Conservation (phyloP, 2,113 vertebrate species). For the Propithecus coquereli region DNA sequence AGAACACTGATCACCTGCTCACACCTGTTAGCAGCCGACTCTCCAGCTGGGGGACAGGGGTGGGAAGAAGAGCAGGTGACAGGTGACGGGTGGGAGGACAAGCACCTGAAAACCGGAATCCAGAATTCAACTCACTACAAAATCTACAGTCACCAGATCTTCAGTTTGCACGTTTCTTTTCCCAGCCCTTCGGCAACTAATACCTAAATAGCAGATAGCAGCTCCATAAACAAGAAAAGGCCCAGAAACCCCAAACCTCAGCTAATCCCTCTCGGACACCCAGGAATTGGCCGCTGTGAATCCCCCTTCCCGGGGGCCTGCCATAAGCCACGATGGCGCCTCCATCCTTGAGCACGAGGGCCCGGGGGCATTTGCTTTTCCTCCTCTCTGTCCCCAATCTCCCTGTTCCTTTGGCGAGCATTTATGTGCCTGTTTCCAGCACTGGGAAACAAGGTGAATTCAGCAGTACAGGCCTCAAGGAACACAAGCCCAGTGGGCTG, state of each 20-base stretch:
- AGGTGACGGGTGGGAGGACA: fast-evolving
- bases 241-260: not conserved
- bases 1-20: fast-evolving
- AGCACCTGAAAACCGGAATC: not conserved
- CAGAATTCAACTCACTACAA: too few species aligned
- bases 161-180: not conserved
- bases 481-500: not conserved
- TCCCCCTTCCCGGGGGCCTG: not conserved
- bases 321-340: fast-evolving
- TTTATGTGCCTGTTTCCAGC: not conserved
- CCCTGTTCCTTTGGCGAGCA: not conserved
- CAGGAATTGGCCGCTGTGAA: not conserved
- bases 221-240: not conserved
- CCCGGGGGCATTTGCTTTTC: not conserved
- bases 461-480: not conserved
- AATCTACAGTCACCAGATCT: not conserved
- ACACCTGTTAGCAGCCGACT: not conserved
- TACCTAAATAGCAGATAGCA: not conserved
- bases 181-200: not conserved
- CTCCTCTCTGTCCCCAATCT: not conserved
- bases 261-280: not conserved
- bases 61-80: fast-evolving
- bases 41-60: fast-evolving
- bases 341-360: not conserved
- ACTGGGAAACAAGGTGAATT: not conserved